These are phyloP conservation scores for Cheilosia grossa DNA, from an alignment of 2,888 invertebrate species.

Conservation along the genomic window DNA sequence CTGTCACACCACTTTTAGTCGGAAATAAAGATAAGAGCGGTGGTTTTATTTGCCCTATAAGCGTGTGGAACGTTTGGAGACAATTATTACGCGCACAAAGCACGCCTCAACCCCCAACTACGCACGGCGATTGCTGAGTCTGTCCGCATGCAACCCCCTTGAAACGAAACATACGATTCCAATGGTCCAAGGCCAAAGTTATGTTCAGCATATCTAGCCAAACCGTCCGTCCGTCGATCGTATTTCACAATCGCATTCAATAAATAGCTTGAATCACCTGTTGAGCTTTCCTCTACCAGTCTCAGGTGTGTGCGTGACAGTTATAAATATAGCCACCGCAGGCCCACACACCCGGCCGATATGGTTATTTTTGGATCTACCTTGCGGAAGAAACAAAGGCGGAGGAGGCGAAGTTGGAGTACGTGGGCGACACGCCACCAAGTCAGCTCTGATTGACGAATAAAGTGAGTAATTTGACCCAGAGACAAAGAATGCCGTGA, in stretches of 20 bases:
- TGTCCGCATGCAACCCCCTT: background rate
- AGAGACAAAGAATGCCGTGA: slow-evolving; percentile 71
- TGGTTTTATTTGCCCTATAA: background rate
- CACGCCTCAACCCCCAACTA: slow-evolving; percentile 13
- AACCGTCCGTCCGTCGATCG: background rate
- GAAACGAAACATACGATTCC: background rate
- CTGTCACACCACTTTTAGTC: background rate
- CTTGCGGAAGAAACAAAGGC: slow-evolving; percentile 27
- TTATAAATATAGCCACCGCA: slow-evolving; percentile 9
- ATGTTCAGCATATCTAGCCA: background rate
- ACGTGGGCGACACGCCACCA: slow-evolving; percentile 48
- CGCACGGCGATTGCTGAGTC: background rate
- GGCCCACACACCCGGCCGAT: slow-evolving; percentile 23
- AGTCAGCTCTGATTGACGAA: slow-evolving; percentile 54
- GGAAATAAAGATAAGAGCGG: background rate
- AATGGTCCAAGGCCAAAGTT: background rate
- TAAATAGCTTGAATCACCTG: slow-evolving; percentile 53
- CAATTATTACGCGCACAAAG: slow-evolving; percentile 1
- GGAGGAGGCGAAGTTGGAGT: background rate
- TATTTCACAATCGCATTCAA: slow-evolving; percentile 57
- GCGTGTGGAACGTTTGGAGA: background rate
- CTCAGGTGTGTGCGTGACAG: slow-evolving; percentile 1
- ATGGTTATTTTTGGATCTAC: slow-evolving; percentile 60
- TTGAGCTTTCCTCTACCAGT: slow-evolving; percentile 5
- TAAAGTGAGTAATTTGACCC: slow-evolving; percentile 72